These are phyloP conservation scores for Phaenicophaeus curvirostris DNA, from an alignment of 2,797 vertebrate species.

Conservation along the genomic window DNA sequence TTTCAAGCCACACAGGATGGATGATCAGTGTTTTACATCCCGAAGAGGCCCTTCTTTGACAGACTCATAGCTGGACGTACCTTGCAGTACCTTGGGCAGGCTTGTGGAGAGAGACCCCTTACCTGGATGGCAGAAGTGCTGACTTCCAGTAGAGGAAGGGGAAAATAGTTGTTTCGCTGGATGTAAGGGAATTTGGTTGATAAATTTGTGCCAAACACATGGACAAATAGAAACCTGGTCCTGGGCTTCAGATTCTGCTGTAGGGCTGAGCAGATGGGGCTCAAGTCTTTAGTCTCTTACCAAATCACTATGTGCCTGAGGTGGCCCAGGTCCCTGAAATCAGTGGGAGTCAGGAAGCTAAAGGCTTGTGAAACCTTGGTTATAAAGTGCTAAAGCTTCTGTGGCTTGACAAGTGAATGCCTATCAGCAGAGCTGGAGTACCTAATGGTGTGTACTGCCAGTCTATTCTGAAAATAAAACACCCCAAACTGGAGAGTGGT, in stretches of 20 bases:
- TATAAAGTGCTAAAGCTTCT: background rate
- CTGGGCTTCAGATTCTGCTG: background rate
- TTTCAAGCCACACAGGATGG: background rate
- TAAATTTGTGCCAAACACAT: background rate
- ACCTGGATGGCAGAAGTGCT: background rate
- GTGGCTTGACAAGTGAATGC: background rate
- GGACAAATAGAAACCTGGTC: background rate
- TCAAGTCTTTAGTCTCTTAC: background rate
- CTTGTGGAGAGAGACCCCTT: background rate
- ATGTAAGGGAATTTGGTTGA: background rate
- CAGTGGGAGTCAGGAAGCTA: background rate
- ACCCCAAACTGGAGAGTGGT: background rate
- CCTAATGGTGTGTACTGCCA: background rate
- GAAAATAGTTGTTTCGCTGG: background rate
- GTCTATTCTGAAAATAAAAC: background rate
- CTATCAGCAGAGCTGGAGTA: background rate
- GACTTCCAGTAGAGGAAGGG: background rate
- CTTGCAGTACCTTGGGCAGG: background rate
- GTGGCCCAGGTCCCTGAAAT: background rate
- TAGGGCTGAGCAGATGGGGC: background rate
- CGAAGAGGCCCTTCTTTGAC: background rate
- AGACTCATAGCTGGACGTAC: background rate
- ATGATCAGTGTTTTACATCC: background rate
- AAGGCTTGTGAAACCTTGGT: background rate
- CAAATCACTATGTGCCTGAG: background rate